Evolutionary conservation across 2,113 vertebrate genomes (phyloP).

Genomic region (Psettodes erumei): DNA sequence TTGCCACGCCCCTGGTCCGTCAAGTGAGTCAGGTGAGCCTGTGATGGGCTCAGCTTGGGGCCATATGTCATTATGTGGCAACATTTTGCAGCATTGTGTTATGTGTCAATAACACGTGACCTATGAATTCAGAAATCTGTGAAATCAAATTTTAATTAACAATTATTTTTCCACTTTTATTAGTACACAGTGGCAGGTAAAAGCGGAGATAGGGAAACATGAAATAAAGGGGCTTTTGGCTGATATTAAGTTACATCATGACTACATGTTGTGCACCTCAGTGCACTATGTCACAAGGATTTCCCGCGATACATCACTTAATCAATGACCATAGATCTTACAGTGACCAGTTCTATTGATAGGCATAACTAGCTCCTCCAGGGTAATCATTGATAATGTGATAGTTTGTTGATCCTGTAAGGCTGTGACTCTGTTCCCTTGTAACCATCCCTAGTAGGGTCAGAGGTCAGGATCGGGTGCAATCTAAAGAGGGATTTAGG

Average conservation of each 20-base stretch:
- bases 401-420: conserved; percentile 19
- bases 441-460: not conserved
- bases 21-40: conserved; percentile 75
- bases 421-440: not conserved
- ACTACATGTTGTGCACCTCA: not conserved
- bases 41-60: conserved; percentile 46
- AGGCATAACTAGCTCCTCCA: not conserved
- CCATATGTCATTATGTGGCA: conserved; percentile 45
- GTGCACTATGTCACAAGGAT: not conserved
- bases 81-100: conserved; percentile 26
- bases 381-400: conserved; percentile 14
- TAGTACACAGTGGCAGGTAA: not conserved
- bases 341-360: conserved; percentile 5
- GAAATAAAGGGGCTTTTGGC: not conserved
- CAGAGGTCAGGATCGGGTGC: conserved; percentile 14
- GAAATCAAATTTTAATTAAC: not conserved
- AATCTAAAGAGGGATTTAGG: not conserved
- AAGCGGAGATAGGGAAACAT: not conserved
- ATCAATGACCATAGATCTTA: conserved; percentile 28
- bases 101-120: conserved; percentile 3
- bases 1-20: conserved; percentile 78
- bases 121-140: conserved; percentile 1
- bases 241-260: conserved; percentile 2
- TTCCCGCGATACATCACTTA: conserved; percentile 1
- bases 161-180: not conserved